Evolutionary conservation across 2,113 vertebrate genomes (phyloP).

Genomic region (Phyllostomus discolor): DNA sequence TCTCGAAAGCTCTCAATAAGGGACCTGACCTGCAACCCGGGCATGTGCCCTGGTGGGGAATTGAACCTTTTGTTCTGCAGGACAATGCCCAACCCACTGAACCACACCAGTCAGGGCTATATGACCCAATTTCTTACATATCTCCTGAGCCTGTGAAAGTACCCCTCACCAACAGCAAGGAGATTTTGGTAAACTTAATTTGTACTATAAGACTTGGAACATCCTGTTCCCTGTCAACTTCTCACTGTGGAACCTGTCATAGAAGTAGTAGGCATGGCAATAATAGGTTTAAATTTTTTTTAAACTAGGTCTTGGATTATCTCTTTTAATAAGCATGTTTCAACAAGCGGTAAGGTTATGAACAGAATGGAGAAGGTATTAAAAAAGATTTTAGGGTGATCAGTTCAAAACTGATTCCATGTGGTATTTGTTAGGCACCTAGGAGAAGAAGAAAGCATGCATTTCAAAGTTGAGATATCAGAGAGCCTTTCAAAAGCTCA

Average conservation of each 20-base stretch:
- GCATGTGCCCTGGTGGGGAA: no score
- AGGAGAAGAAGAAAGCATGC: background rate
- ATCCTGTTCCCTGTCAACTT: background rate
- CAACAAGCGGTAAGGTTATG: background rate
- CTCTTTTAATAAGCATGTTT: constrained; percentile 44
- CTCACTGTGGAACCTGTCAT: background rate
- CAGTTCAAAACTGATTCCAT: background rate
- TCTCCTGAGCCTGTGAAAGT: background rate
- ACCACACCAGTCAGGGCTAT: no score
- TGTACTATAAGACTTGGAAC: background rate
- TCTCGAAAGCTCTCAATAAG: no score
- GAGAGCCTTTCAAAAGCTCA: background rate
- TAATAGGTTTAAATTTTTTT: background rate
- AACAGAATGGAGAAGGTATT: constrained; percentile 22
- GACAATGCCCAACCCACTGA: no score
- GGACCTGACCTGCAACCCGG: no score
- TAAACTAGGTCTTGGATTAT: constrained; percentile 24
- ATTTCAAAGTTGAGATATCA: background rate
- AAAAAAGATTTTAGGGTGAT: background rate
- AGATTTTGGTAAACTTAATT: background rate
- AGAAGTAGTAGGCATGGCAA: background rate
- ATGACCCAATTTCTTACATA: background rate
- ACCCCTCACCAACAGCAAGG: background rate
- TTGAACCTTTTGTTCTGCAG: no score
- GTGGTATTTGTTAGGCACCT: constrained; percentile 14